Percentiles rank a stretch among this genome's conserved stretches.
phyloP scores from a whole-genome alignment of 2,888 invertebrate species.

The Aporophyla lueneburgensis region DNA sequence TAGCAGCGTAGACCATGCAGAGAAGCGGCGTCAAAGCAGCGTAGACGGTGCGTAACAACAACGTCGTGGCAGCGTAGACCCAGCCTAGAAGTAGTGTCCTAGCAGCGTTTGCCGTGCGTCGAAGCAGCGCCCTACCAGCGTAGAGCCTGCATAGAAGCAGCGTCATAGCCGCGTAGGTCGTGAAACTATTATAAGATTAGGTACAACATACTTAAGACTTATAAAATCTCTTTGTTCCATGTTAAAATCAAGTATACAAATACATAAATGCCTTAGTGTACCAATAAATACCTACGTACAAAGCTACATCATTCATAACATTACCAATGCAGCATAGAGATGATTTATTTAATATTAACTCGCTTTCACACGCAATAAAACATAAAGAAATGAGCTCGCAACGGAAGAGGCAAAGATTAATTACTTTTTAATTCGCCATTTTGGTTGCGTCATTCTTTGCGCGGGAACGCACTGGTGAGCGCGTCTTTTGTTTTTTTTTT shows the following conservation, averaged over 20 bases:
- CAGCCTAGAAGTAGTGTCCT: not conserved
- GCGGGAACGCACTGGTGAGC: slow-evolving; percentile 61
- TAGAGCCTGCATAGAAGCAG: not conserved
- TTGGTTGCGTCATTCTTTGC: slow-evolving; percentile 76
- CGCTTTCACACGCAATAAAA: slow-evolving; percentile 84
- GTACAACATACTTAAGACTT: too few species aligned
- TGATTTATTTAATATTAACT: slow-evolving; percentile 83
- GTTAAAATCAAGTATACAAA: not conserved
- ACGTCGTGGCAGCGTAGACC: not conserved
- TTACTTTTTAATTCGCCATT: slow-evolving; percentile 88
- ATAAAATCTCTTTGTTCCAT: too few species aligned
- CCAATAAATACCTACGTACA: not conserved
- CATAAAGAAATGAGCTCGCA: slow-evolving; percentile 73
- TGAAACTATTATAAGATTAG: not conserved
- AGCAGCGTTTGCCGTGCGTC: not conserved
- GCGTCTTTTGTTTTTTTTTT: slow-evolving; percentile 46
- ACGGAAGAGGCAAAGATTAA: slow-evolving; percentile 83
- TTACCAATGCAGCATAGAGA: slow-evolving; percentile 41
- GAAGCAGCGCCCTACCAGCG: not conserved
- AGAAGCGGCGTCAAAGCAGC: not conserved
- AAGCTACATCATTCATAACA: slow-evolving; percentile 28
- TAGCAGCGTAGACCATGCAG: not conserved
- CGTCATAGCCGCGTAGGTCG: not conserved
- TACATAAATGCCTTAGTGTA: not conserved
- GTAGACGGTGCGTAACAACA: not conserved